phyloP scores from a whole-genome alignment of 1,140 invertebrate genomes.

The Drosophila yakuba region DNA sequence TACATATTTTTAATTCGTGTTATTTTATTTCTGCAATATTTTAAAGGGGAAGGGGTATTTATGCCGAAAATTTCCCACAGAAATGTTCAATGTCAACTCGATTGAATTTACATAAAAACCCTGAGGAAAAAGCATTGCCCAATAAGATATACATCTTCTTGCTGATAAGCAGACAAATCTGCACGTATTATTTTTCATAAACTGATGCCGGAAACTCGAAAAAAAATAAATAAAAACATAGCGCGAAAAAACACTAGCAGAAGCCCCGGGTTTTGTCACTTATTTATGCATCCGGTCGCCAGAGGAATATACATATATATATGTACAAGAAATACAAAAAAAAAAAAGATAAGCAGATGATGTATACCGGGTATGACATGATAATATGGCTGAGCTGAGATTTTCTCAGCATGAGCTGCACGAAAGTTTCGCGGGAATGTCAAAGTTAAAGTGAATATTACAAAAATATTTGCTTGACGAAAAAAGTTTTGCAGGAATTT shows the following conservation, averaged over 20 bases:
- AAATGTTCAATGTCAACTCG: constrained; percentile 9
- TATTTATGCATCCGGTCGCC: constrained; percentile 76
- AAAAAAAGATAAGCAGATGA: constrained; percentile 33
- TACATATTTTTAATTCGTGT: not conserved
- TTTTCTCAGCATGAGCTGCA: constrained; percentile 35
- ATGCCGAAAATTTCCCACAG: not conserved
- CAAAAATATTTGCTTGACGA: constrained; percentile 48
- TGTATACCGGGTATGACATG: constrained; percentile 36
- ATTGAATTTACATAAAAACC: constrained; percentile 55
- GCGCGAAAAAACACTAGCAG: constrained; percentile 22
- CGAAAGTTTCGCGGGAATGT: constrained; percentile 28
- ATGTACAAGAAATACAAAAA: constrained; percentile 48
- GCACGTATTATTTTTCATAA: constrained; percentile 43
- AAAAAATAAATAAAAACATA: constrained; percentile 31
- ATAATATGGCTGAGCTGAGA: constrained; percentile 54
- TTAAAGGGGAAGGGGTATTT: not conserved
- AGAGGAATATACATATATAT: constrained; percentile 42
- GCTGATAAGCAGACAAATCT: constrained; percentile 23
- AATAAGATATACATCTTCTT: constrained; percentile 6
- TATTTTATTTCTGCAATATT: not conserved
- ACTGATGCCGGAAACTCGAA: constrained; percentile 62
- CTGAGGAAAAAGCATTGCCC: constrained; percentile 29
- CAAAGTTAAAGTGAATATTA: constrained; percentile 52
- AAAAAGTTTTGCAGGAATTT: constrained; percentile 33
- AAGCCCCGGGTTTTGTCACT: constrained; percentile 64